Evolutionary conservation across 2,888 invertebrate genomes (phyloP), one percentile per base, ranked within the genome.

Genomic region (Luffia ferchaultella): DNA sequence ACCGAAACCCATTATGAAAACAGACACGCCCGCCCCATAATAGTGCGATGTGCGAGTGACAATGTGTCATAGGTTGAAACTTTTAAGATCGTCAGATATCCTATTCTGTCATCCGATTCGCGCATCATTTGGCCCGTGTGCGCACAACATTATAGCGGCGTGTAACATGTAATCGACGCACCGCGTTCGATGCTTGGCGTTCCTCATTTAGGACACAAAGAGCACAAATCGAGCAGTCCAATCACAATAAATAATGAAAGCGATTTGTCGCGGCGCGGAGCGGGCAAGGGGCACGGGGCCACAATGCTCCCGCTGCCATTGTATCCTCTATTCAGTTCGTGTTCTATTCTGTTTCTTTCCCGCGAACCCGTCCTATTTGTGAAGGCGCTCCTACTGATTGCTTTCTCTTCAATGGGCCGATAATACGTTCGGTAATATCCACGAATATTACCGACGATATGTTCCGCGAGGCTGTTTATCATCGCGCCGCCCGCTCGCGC

Each of bases 381-480:
- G 30, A 30, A 30, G 30, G 30, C 30, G 30, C 30, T 30, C 12
- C 5, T 30, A 30, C 30, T 30, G 30, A 30, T 30, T 30, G 30
- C 30, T 30, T 30, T 30, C 30, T 12, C 30, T 30, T 30, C 30
- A 30, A 30, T 30, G 30, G 30, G 5, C 30, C 30, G 30, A 30
- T 30, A 30, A 30, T 30, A 30, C 30, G 30, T 30, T 30, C 30
- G 30, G 30, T 30, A 30, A 30, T 30, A 30, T 30, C 30, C 5
- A 12, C 30, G 30, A 30, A 30, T 30, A 30, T 30, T 30, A 30
- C 30, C 30, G 30, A 12, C 30, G 30, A 58, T 57, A 57, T 57
- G 57, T 57, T 56, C 57, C 58, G 58, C 55, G 56, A 48, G 53
- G 42, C 54, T 61, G 64, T 62, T 62, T 57, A 58, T 52, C 51